Base-by-base conservation (phyloP, 2,113 vertebrate genomes). In the Origma solitaria region DNA sequence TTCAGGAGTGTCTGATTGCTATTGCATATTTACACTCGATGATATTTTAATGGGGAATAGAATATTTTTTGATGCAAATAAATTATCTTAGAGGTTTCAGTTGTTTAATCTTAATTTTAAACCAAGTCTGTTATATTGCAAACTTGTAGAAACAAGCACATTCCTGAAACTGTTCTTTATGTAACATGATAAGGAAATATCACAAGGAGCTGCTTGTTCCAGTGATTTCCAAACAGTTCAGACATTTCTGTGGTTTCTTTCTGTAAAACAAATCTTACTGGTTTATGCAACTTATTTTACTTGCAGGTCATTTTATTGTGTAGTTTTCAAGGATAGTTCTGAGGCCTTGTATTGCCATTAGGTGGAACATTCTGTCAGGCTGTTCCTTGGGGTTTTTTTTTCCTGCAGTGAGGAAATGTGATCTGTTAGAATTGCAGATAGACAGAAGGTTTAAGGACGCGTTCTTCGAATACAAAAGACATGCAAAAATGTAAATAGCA, bases 231-330 rank as follows among this genome's bases (percentile, higher is more conserved):
- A 92, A 95, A 85, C 75, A 58, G 79, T 82, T 96, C 92, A 93
- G 93, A 95, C 92, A 95, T 97, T 97, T 95, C 93, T 96, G 92
- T 97, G 96, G 95, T 96, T 97, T 96, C 30, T 70, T 65, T 77
- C 90, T 88, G 85, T 95, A 38, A 96, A 96, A 96, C 89, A 96
- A 83, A 91, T 95, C 75, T 61, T 51, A 24, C 44, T 78, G 75
- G 58, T 78, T 97, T 92, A 95, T 90, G 87, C 92, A 97, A 95
- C 49, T 87, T 45, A 16, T 22, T 91, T 25, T 61, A 73, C 76
- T 96, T 91, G 31, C 56, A 71, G 90, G 90, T 88, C 87, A 83
- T 86, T 89, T 88, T 37, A 60, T 76, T 82, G 20, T 44, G 75
- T n/a, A 72, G 68, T 80, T 90, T 90, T 82, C 78, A 69, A 42